Percentiles rank a stretch among this genome's conserved stretches.
Conservation (phyloP, 2,113 vertebrate species). For the Myotis brandtii region DNA sequence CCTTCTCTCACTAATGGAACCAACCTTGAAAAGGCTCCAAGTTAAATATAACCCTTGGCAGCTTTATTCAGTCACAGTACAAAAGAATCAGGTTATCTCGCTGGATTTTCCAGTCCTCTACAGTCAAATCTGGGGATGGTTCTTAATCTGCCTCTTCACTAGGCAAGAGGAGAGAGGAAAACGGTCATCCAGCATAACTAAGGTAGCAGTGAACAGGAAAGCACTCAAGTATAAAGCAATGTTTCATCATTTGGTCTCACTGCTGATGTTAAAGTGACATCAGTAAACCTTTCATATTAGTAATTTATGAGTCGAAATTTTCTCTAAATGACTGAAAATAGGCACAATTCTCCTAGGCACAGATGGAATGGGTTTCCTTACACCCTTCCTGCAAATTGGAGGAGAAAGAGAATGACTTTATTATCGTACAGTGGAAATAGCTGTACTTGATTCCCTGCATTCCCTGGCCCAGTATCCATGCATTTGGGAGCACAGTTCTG, state of each 20-base stretch:
- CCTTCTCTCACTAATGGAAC: neutral
- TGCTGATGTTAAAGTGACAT: neutral
- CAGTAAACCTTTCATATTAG: constrained; percentile 4
- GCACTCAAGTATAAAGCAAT: neutral
- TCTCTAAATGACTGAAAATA: constrained; percentile 42
- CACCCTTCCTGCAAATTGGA: neutral
- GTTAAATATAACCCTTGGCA: neutral
- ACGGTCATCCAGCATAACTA: neutral
- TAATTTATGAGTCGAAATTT: neutral
- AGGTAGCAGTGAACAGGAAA: neutral
- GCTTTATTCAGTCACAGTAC: neutral
- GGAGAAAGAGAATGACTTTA: neutral
- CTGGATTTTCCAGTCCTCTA: neutral
- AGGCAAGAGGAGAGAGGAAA: neutral
- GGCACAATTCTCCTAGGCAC: constrained; percentile 70
- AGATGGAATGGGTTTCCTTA: constrained; percentile 23
- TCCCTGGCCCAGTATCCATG: neutral
- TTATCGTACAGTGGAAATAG: neutral
- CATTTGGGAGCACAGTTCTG: neutral
- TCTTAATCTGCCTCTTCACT: constrained; percentile 9
- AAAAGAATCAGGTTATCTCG: neutral
- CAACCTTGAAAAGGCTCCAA: neutral
- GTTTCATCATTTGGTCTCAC: constrained; percentile 28
- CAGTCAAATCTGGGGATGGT: neutral
- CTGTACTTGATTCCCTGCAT: neutral